Evolutionary conservation across 2,888 invertebrate genomes (phyloP).

Genomic region (Caenorhabditis wallacei): DNA sequence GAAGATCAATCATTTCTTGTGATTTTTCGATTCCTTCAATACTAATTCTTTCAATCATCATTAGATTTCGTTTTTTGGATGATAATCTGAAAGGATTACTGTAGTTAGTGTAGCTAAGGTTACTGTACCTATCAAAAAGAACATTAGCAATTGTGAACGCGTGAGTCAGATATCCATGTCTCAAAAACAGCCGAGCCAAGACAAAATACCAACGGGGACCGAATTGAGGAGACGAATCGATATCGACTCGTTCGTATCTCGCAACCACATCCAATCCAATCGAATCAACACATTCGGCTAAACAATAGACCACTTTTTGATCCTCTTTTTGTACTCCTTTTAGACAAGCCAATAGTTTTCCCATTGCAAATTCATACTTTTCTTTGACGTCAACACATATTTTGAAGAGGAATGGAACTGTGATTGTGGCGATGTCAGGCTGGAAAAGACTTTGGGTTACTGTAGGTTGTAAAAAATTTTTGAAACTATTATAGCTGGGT

Average conservation of each 20-base stretch:
- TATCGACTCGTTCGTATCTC: conserved; percentile 9
- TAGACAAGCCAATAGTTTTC: conserved; percentile 10
- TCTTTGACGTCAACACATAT: conserved; percentile 19
- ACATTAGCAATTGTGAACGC: conserved; percentile 65
- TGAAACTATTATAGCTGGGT: no score
- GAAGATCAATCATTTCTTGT: conserved; percentile 31
- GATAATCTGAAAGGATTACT: not conserved
- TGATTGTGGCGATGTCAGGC: conserved; percentile 32
- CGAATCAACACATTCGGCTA: conserved; percentile 50
- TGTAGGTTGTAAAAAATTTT: no score
- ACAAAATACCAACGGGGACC: conserved; percentile 15
- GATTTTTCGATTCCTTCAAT: conserved; percentile 14
- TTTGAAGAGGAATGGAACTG: conserved; percentile 38
- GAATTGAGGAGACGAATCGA: not conserved
- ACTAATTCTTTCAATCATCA: conserved; percentile 52
- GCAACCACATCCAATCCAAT: conserved; percentile 42
- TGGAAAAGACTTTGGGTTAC: conserved; percentile 2
- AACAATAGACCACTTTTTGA: conserved; percentile 6
- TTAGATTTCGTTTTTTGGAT: conserved; percentile 20
- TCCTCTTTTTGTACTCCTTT: conserved; percentile 31
- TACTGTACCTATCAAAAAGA: conserved; percentile 58
- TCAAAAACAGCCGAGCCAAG: conserved; percentile 32
- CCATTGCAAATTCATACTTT: conserved; percentile 10
- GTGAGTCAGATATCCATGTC: conserved; percentile 48
- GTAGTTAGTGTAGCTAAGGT: no score